phyloP scores from a whole-genome alignment of 2,113 vertebrate genomes.

The Cisticola juncidis region DNA sequence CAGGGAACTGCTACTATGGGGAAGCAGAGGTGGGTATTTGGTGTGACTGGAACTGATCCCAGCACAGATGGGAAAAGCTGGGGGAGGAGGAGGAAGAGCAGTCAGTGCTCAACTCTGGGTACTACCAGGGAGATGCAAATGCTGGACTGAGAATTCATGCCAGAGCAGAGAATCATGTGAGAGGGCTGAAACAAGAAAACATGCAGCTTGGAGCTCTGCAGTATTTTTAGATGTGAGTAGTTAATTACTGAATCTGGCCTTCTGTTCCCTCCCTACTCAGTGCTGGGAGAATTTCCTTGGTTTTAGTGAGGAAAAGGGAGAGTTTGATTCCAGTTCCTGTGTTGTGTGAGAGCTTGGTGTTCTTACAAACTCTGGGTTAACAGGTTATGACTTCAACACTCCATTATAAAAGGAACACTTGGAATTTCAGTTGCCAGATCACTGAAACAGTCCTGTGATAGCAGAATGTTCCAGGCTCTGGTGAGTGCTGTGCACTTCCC shows the following conservation, averaged over 20 bases:
- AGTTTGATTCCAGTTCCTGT: not conserved
- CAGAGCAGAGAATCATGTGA: constrained; percentile 18
- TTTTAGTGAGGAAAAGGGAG: not conserved
- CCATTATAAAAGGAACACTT: not conserved
- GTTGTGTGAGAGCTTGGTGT: not conserved
- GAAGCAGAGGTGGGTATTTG: not conserved
- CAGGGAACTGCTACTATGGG: not conserved
- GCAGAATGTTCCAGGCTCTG: not conserved
- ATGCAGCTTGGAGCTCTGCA: not conserved
- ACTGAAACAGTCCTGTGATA: not conserved
- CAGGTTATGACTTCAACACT: not conserved
- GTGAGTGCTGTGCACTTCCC: not conserved
- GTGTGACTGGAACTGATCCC: constrained; percentile 32
- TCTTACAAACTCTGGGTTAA: not conserved
- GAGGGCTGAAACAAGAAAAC: constrained; percentile 24
- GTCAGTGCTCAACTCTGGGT: not conserved
- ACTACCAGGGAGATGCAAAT: not conserved
- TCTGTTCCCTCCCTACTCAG: not conserved
- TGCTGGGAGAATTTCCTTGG: not conserved
- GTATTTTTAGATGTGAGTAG: constrained; percentile 19
- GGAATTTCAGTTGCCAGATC: not conserved
- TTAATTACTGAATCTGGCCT: constrained; percentile 12
- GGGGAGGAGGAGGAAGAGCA: constrained; percentile 15
- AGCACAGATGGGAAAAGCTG: not conserved
- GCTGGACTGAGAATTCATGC: not conserved